Base-by-base conservation (phyloP, 2,797 vertebrate genomes). In the Pygocentrus nattereri region DNA sequence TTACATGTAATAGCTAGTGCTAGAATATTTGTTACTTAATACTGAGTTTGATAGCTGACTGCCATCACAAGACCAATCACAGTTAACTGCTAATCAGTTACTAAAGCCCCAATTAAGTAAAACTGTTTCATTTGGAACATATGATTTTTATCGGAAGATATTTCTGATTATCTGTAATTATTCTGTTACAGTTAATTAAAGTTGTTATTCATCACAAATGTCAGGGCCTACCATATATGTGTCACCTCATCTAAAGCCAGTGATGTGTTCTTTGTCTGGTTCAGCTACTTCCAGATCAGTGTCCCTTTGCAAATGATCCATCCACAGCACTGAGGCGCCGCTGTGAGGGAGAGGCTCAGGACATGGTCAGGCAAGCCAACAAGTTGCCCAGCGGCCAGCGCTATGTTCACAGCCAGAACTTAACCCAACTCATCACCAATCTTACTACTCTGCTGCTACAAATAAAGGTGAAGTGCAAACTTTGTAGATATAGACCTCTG, bases 251-350 rank as follows among this genome's bases (percentile, higher is more conserved):
- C 4, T 23, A 23, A 58, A 58, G 21, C 54, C 21, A 23, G 6
- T n/a, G 21, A 25, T 7, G 0, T 8, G 34, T 0, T 65, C 31
- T 44, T 44, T 65, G 16, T 65, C 18, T 65, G 30, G 3, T n/a
- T 65, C 85, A 96, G 95, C 93, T 95, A 95, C 93, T 95, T 82
- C 94, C 95, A 82, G 94, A 95, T 81, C 95, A 96, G 64, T 95
- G 95, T 10, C 93, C 95, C 13, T 95, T 95, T 78, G 94, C 94
- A 12, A 93, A 94, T 1, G 93, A 95, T 93, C 95, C 18, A 82
- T 65, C 31, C 95, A 89, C 90, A 94, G 49, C 91, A 93, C 0
- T 61, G 58, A 61, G 13, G 58, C 15, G 23, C 23, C 87, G 93
- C 27, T 96, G 95, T 74, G 94, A 95, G 75, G 95, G 95, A n/a